Percentiles rank a stretch among this genome's conserved stretches.
Conservation (phyloP, 2,888 invertebrate species). For the Troglohyphantes excavatus region DNA sequence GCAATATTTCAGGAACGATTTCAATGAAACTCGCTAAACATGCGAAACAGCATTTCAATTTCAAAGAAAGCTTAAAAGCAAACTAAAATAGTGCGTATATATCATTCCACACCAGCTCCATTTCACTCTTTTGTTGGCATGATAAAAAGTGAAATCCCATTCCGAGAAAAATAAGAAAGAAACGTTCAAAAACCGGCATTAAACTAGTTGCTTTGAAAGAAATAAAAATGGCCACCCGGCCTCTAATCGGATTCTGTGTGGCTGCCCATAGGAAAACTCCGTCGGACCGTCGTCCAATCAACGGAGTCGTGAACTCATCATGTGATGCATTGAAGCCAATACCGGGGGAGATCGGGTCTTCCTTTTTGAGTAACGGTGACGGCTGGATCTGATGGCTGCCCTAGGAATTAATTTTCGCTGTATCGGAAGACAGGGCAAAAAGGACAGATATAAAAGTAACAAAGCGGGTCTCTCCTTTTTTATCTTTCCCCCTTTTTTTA, state of each 20-base stretch:
- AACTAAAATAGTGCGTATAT: background rate
- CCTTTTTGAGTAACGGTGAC: conserved; percentile 63
- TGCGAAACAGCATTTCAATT: conserved; percentile 3
- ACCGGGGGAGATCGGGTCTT: conserved; percentile 37
- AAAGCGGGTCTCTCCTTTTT: conserved; percentile 25
- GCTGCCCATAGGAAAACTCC: background rate
- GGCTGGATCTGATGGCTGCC: conserved; percentile 67
- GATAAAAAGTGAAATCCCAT: conserved; percentile 1
- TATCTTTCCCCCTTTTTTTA: conserved; percentile 11
- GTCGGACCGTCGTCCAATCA: conserved; percentile 58
- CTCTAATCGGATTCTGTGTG: conserved; percentile 45
- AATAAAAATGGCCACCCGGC: background rate
- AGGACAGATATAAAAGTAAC: conserved; percentile 31
- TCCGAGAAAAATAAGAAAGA: background rate
- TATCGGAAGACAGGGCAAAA: conserved; percentile 32
- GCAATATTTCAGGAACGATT: background rate
- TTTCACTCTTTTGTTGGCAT: background rate
- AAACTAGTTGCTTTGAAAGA: conserved; percentile 19
- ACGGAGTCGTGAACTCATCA: conserved; percentile 57
- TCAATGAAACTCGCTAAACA: background rate
- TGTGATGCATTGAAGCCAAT: conserved; percentile 67
- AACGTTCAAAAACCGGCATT: conserved; percentile 13
- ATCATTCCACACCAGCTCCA: background rate
- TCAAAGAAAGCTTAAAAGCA: background rate
- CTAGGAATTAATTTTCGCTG: conserved; percentile 73